phyloP scores from a whole-genome alignment of 2,888 invertebrate species.

The Mimumesa dahlbomi region DNA sequence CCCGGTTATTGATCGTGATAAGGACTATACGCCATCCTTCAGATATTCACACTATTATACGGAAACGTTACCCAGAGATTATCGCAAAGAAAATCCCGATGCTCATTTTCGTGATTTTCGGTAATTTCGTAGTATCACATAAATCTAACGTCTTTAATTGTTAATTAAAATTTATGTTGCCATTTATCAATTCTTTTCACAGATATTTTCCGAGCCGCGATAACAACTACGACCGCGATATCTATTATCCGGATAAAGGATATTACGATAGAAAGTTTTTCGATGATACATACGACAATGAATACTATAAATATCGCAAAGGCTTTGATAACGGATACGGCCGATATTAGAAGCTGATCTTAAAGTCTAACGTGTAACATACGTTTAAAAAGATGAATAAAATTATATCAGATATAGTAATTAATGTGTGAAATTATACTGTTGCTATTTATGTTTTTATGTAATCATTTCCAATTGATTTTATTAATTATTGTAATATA shows the following conservation, averaged over 20 bases:
- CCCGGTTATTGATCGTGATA: constrained; percentile 15
- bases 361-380: background rate
- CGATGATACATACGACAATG: constrained; percentile 39
- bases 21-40: constrained; percentile 4
- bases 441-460: constrained; percentile 5
- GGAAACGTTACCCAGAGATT: constrained; percentile 7
- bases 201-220: constrained; percentile 53
- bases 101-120: constrained; percentile 21
- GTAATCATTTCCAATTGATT: background rate
- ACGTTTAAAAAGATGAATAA: background rate
- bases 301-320: constrained; percentile 45
- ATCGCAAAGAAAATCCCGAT: constrained; percentile 19
- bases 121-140: constrained; percentile 21
- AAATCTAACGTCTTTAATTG: background rate
- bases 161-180: background rate
- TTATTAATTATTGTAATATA: constrained; percentile 55
- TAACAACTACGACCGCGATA: constrained; percentile 37
- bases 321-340: constrained; percentile 28
- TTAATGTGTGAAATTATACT: no score
- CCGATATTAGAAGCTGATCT: constrained; percentile 7
- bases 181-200: constrained; percentile 8
- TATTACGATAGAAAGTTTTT: constrained; percentile 44
- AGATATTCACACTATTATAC: constrained; percentile 9
- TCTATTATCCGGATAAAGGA: constrained; percentile 49
- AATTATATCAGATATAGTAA: no score